Evolutionary conservation across 2,113 vertebrate species (phyloP), one percentile per base, ranked within the genome.

Genomic region (Mormyrus iriodes): DNA sequence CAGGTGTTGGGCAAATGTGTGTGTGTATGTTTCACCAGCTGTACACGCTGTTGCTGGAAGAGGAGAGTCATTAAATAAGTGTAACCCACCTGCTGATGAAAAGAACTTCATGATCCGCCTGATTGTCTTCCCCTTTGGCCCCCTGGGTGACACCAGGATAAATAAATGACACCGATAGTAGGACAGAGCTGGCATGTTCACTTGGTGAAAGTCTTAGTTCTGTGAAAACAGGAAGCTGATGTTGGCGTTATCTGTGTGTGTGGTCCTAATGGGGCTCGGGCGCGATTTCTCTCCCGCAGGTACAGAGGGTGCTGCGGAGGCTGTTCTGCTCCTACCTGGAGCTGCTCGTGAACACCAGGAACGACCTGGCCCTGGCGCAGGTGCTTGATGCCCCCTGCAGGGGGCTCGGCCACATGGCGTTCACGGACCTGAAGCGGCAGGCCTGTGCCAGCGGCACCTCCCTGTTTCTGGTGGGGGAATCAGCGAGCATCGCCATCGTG

Each of bases 281-380:
- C 44, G 31, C 6, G 8, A 21, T 0, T 39, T 3, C 88, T 31
- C 10, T 12, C 87, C 61, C 24, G 85, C 86, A 98, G 97, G 86
- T 97, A 53, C 90, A 90, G 88, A 58, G 89, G 83, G 92, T 95
- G 31, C 94, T 97, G 76, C 96, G 95, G 91, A 97, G 95, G 51
- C 93, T 96, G 86, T 94, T 99, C 76, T 97, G 92, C 94, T 97
- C 97, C 0, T 99, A 99, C 93, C 94, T 99, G 94, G 96, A 89
- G 76, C 92, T 99, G 88, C 94, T 99, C 13, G 96, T 99, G 89
- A 99, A 99, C 95, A 93, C 95, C 12, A 99, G 96, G 93, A 96
- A 98, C 86, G 97, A 99, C 94, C 73, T 99, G 87, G 97, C 97
- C 48, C 3, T 98, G 92, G 97, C 97, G 53, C 93, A 94, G 24